phyloP scores from a whole-genome alignment of 1,140 invertebrate genomes.

The Macrotrachela quadricornifera region DNA sequence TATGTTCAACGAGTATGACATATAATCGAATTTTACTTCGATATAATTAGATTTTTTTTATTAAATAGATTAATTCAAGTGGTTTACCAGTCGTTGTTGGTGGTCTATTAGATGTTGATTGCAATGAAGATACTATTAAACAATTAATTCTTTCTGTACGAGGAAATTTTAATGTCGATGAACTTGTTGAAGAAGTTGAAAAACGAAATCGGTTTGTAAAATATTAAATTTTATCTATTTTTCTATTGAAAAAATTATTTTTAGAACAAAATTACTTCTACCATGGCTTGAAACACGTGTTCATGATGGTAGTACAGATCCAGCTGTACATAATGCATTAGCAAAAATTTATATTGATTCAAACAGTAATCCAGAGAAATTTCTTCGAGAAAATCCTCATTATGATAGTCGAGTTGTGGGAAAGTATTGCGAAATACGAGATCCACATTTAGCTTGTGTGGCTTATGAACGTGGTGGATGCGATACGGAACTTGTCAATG shows the following conservation, averaged over 20 bases:
- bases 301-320: constrained; percentile 82
- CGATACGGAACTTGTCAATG: constrained; percentile 70
- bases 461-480: constrained; percentile 94
- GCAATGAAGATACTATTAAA: constrained; percentile 95
- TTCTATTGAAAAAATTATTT: no score
- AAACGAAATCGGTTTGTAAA: no score
- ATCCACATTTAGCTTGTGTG: constrained; percentile 92
- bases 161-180: constrained; percentile 94
- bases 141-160: constrained; percentile 87
- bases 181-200: constrained; percentile 91
- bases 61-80: constrained; percentile 86
- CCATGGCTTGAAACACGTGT: constrained; percentile 90
- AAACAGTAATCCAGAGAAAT: constrained; percentile 96
- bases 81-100: constrained; percentile 90
- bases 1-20: constrained; percentile 99
- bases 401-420: constrained; percentile 93
- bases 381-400: constrained; percentile 70
- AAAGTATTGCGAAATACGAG: constrained; percentile 89
- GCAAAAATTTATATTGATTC: constrained; percentile 99
- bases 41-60: no score
- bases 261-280: constrained; percentile 65
- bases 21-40: no score
- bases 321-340: constrained; percentile 92
- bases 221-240: no score
- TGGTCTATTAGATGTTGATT: constrained; percentile 88